Evolutionary conservation across 2,113 vertebrate genomes (phyloP).

Genomic region (Himantopus leucocephalus): DNA sequence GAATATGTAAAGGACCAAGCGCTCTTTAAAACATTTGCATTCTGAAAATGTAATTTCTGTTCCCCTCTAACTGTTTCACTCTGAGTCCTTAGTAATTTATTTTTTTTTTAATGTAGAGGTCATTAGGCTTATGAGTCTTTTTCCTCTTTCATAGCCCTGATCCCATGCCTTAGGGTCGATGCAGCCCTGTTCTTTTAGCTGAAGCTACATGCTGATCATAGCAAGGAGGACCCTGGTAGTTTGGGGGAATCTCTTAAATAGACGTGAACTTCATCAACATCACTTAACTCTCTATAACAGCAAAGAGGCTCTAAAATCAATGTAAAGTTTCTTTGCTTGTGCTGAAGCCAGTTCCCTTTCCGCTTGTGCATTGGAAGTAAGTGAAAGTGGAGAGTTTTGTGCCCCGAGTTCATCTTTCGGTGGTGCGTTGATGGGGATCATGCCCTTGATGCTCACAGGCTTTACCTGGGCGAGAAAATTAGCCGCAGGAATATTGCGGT

Average conservation of each 20-base stretch:
- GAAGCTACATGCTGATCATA: background rate
- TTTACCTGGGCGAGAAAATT: background rate
- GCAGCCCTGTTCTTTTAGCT: background rate
- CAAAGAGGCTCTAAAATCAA: background rate
- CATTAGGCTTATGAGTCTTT: background rate
- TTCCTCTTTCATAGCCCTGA: background rate
- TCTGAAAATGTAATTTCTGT: background rate
- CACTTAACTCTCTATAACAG: background rate
- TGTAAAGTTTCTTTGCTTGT: background rate
- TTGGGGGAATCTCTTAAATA: background rate
- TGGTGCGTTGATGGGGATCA: background rate
- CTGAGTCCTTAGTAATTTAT: background rate
- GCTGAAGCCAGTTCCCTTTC: background rate
- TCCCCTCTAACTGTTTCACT: background rate
- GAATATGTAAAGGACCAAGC: background rate
- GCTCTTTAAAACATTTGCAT: background rate
- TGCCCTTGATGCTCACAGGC: background rate
- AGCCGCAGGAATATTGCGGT: accelerated
- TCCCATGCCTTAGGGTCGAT: background rate
- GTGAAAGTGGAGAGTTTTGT: background rate
- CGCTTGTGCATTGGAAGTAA: accelerated
- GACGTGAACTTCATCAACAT: background rate
- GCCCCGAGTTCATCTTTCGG: background rate
- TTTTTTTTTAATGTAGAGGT: background rate
- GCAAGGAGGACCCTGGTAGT: background rate